These are phyloP conservation scores for Drosophila paranaensis DNA, from an alignment of 2,888 invertebrate species.

Conservation along the genomic window DNA sequence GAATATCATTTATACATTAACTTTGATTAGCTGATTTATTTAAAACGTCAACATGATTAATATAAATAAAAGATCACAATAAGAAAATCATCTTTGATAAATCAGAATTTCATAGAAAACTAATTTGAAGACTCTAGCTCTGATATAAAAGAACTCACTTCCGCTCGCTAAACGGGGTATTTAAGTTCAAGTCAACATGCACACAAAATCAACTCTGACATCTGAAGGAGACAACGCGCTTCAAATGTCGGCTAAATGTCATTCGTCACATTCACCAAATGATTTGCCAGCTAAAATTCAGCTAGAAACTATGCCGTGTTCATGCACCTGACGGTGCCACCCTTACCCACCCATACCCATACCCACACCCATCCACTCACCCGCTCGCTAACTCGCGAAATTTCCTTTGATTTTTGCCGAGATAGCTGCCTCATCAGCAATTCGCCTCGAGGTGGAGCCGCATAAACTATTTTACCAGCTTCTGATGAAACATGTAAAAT, in stretches of 20 bases:
- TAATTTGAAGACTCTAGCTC: no score
- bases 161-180: not conserved
- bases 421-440: constrained; percentile 11
- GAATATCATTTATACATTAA: not conserved
- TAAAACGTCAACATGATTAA: no score
- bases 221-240: not conserved
- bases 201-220: constrained; percentile 1
- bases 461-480: constrained; percentile 60
- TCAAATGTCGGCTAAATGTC: constrained; percentile 9
- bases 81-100: no score
- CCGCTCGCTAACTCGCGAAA: constrained; percentile 2
- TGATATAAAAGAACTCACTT: not conserved
- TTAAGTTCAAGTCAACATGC: not conserved
- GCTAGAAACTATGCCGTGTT: not conserved
- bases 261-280: constrained; percentile 4
- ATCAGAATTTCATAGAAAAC: no score
- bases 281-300: constrained; percentile 19
- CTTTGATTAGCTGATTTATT: not conserved
- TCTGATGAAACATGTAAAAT: constrained; percentile 69
- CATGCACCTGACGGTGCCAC: not conserved
- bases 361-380: not conserved
- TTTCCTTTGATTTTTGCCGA: constrained; percentile 24
- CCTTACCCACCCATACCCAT: not conserved
- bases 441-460: constrained; percentile 29
- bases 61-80: no score